Base-by-base conservation (phyloP, 2,888 invertebrate species). In the Aphodius sticticus region DNA sequence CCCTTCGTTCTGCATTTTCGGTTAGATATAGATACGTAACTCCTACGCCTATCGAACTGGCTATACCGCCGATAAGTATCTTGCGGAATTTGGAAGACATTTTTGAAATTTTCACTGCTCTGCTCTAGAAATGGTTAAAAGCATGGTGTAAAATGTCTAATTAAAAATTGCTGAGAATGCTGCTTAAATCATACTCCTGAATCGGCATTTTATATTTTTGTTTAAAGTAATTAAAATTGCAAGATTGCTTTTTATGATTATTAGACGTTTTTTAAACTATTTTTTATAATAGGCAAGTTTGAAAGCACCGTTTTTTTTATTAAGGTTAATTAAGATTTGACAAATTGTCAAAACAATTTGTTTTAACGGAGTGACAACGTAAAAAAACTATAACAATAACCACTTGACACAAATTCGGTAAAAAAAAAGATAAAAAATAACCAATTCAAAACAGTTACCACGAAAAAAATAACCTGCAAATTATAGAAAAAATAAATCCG, bases 1-100 rank as follows among this genome's bases (percentile, higher is more conserved):
- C 88, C 80, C 86, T 83, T 81, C 83, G 82, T 81, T 87, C 87
- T 82, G 90, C 90, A 82, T 92, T 91, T 86, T 93, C 92, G 3
- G 91, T 92, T 53, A 92, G 88, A 70, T 94, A 87, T 75, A 92
- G 90, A 90, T 94, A 93, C 14, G 92, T 90, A 0, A 93, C 91
- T 69, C 91, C 91, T 74, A 92, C 93, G 81, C 93, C 92, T 14
- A 93, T 91, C 74, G 91, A 91, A 15, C 92, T 91, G 1, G 93
- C 92, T 81, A 92, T 89, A 77, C 93, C 92, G 70, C 92, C 92
- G 26, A 92, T 90, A 81, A 92, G 89, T 82, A 94, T 87, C 87
- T 92, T 91, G 80, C 88, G 87, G 85, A 92, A 89, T 82, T 91
- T 90, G 80, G 92, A 91, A 88, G 93, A 91, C 90, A 89, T 53